Evolutionary conservation across 2,797 vertebrate genomes (phyloP).

Genomic region (Aldrovandia affinis): DNA sequence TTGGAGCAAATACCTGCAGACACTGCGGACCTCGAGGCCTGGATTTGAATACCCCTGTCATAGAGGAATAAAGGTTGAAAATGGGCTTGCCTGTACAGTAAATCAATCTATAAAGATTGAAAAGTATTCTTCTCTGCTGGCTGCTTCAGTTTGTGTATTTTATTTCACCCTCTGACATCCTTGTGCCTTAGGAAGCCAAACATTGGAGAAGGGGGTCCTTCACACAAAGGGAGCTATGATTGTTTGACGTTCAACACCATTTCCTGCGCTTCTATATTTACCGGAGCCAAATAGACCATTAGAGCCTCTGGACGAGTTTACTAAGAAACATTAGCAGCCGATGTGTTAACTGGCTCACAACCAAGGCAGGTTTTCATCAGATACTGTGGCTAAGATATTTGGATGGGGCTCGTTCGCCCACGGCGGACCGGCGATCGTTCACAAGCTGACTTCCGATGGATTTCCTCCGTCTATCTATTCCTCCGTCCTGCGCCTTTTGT

Average conservation of each 20-base stretch:
- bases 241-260: conserved; percentile 54
- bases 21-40: too few species aligned
- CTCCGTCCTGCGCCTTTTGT: conserved; percentile 41
- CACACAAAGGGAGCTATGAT: conserved; percentile 40
- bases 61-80: background rate
- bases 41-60: too few species aligned
- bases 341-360: conserved; percentile 1
- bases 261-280: conserved; percentile 50
- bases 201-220: conserved; percentile 58
- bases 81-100: background rate
- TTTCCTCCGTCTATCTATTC: conserved; percentile 47
- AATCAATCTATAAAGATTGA: background rate
- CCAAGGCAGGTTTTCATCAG: background rate
- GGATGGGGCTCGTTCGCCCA: conserved; percentile 14
- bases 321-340: conserved; percentile 38
- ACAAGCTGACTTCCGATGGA: conserved; percentile 40
- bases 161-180: conserved; percentile 51
- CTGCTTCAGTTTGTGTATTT: conserved; percentile 56
- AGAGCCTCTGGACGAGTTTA: conserved; percentile 50
- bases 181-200: conserved; percentile 62
- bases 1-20: too few species aligned
- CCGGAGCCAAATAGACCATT: conserved; percentile 64
- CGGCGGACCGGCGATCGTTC: conserved; percentile 36
- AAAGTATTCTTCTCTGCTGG: background rate
- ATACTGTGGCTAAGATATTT: conserved; percentile 20